A percentile compares a stretch with the other conserved stretches of the same genome.
Conservation (phyloP, 2,797 vertebrate species). For the Anas bernieri region DNA sequence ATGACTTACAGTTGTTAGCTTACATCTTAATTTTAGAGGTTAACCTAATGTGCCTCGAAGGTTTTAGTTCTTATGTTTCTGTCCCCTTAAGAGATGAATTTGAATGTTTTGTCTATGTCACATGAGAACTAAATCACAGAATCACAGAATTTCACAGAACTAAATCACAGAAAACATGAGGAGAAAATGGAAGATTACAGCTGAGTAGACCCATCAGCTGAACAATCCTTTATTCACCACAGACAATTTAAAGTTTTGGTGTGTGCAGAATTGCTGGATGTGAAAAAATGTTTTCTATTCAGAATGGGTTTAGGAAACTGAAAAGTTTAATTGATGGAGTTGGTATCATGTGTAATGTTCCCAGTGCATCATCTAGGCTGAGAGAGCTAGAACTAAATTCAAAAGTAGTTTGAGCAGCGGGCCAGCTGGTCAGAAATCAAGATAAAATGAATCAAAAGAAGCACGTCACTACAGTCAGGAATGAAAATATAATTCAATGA, state of each 20-base stretch:
- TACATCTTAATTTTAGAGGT: not conserved
- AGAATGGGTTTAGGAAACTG: not conserved
- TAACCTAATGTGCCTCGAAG: not conserved
- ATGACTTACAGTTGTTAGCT: conserved; percentile 29
- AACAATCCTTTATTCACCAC: not conserved
- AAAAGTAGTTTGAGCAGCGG: not conserved
- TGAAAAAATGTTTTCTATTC: not conserved
- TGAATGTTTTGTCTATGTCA: not conserved
- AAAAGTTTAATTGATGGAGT: not conserved
- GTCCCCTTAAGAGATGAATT: not conserved
- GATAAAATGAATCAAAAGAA: conserved; percentile 14
- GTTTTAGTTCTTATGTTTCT: conserved; percentile 21
- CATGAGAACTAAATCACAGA: not conserved
- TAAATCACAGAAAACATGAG: not conserved
- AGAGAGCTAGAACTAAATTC: conserved; percentile 9
- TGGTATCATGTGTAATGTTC: conserved; percentile 9
- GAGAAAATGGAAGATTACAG: not conserved
- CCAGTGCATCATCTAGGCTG: not conserved
- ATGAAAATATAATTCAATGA: not conserved
- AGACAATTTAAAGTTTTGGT: not conserved
- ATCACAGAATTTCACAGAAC: too few relatives aligned
- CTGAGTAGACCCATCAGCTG: not conserved
- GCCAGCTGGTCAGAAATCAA: not conserved
- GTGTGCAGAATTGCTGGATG: not conserved
- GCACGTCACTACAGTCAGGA: not conserved